Evolutionary conservation across 2,113 vertebrate genomes (phyloP), one percentile per base, ranked within the genome.

Genomic region (Mungos mungo): DNA sequence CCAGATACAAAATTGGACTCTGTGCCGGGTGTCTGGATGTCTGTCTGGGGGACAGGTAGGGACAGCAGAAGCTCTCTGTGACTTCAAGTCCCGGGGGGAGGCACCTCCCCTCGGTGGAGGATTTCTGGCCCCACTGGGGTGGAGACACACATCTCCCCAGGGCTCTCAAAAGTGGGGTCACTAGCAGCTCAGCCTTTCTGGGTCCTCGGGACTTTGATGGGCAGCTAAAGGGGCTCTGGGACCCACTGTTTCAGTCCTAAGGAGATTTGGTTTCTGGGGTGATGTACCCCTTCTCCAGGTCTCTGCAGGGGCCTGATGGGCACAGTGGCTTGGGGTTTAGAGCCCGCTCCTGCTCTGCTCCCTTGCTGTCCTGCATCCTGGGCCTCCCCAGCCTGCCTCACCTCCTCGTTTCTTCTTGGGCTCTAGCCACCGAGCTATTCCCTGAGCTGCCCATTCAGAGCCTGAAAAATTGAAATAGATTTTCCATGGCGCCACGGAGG

Each of bases 381-480:
- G 45, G 19, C 38, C 18, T 5, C 2, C 41, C 33, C 38, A 5
- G 60, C 27, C 38, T 7, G 27, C 52, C 47, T 33, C 18, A 6
- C 50, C 71, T 60, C 31, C 69, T 65, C 25, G 23, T 77, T 84
- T 90, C 35, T 50, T 74, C 57, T 52, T 4, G 16, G 60, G 76
- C 72, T 69, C 11, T 65, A 69, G 82, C 94, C 3, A 15, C 57
- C 12, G 35, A 81, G 57, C 91, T 81, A 14, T 95, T 81, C 80
- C 66, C 25, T 50, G 83, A 81, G 66, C 85, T 57, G 38, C 84
- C 57, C 66, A 21, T 52, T 97, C 85, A 60, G 88, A 89, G 89
- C 65, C 57, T 81, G 72, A 94, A 57, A 94, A 71, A 86, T 72
- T 88, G 88, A 88, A 90, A 94, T 95, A 57, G 96, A 88, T 96